Conservation (phyloP, 1,140 invertebrate genomes). For the Dendrolimus punctatus region DNA sequence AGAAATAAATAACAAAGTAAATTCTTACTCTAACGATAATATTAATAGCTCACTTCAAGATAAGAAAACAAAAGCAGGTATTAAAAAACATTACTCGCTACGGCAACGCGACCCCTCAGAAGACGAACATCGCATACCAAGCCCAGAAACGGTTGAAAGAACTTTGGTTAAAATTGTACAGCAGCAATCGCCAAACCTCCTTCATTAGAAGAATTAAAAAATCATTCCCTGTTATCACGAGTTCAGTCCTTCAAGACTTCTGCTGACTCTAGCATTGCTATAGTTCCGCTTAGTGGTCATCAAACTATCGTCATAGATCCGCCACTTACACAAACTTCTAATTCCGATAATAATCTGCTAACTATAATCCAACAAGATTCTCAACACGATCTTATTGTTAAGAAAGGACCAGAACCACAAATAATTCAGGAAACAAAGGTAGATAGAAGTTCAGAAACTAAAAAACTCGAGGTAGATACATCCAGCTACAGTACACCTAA, state of each 20-base stretch:
- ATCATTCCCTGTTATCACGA: conserved; percentile 47
- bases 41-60: conserved; percentile 36
- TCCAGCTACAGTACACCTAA: conserved; percentile 41
- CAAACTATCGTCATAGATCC: conserved; percentile 70
- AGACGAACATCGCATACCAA: conserved; percentile 47
- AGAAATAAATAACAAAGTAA: conserved; percentile 37
- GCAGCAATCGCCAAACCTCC: conserved; percentile 15
- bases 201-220: conserved; percentile 39
- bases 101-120: conserved; percentile 62
- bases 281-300: conserved; percentile 67
- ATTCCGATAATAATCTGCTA: conserved; percentile 7
- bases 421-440: conserved; percentile 2
- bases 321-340: conserved; percentile 37
- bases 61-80: conserved; percentile 39
- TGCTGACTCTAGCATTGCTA: conserved; percentile 57
- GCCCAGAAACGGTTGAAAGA: conserved; percentile 44
- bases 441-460: conserved; percentile 14
- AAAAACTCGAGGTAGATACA: conserved; percentile 22
- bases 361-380: not conserved
- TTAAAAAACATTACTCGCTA: conserved; percentile 69
- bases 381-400: not conserved
- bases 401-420: conserved; percentile 11
- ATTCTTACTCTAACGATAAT: conserved; percentile 57
- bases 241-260: conserved; percentile 64
- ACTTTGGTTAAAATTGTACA: conserved; percentile 22